Evolutionary conservation across 2,888 invertebrate species (phyloP).

Genomic region (Plebejus melissa): DNA sequence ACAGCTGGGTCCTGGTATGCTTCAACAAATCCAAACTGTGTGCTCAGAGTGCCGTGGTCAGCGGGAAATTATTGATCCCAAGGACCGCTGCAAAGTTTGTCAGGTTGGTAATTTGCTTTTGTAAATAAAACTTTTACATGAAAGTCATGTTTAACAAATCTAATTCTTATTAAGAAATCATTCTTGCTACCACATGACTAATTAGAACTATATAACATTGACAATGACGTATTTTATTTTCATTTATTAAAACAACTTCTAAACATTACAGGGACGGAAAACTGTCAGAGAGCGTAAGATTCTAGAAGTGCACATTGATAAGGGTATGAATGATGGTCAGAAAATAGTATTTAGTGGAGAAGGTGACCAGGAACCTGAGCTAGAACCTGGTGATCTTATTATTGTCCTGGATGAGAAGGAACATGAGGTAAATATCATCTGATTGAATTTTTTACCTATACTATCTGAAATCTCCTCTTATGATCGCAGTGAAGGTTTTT

Average conservation of each 20-base stretch:
- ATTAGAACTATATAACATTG: background rate
- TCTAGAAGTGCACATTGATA: conserved; percentile 95
- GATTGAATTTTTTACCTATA: background rate
- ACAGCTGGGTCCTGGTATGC: conserved; percentile 81
- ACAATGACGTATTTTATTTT: background rate
- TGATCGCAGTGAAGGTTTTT: background rate
- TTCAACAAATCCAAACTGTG: conserved; percentile 94
- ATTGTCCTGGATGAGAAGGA: conserved; percentile 97
- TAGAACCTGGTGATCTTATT: conserved; percentile 96
- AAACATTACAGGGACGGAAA: conserved; percentile 85
- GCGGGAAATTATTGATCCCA: conserved; percentile 90
- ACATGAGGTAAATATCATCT: conserved; percentile 78
- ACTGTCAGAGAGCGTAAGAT: conserved; percentile 94
- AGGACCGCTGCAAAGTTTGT: conserved; percentile 96
- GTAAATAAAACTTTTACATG: background rate
- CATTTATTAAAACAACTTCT: background rate
- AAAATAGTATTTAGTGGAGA: conserved; percentile 96
- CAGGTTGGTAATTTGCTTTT: conserved; percentile 56
- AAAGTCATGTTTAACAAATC: too few relatives aligned
- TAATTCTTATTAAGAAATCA: too few relatives aligned
- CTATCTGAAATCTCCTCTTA: background rate
- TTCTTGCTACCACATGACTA: too few relatives aligned
- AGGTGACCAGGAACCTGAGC: conserved; percentile 97
- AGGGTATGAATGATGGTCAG: conserved; percentile 97
- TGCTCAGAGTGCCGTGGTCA: conserved; percentile 93